Base-by-base conservation (phyloP, 2,888 invertebrate genomes). In the Leucophora obtusa region DNA sequence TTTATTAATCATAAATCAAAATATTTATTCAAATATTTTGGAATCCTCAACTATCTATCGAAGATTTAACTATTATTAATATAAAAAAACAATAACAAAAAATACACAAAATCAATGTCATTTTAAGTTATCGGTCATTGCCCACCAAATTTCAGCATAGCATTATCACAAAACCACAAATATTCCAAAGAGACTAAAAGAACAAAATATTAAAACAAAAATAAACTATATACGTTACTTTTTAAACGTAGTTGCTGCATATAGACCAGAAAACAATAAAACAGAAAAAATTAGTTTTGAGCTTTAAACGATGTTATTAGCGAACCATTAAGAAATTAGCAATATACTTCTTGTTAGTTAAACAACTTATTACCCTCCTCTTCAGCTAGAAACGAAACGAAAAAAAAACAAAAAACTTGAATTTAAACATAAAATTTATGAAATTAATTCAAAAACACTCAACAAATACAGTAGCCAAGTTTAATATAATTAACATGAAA, bases 61-160 rank as follows among this genome's bases (percentile, higher is more conserved):
- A 50, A 62, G 47, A 63, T 58, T 53, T 38, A 35, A 6, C 8
- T 1, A 47, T 54, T 47, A 21, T 33, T 35, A 14, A 21, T n/a
- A n/a, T 3, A 7, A 71, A 9, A 21, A 1, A 33, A 5, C 3
- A 47, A 35, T 3, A 28, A 21, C 18, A 35, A 47, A 38, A 18
- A 38, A 24, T 11, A 56, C 51, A 65, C 65, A 71, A 71, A 66
- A 75, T 68, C 79, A 79, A 79, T 79, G 79, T 75, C 79, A 75
- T 71, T 38, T 5, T 10, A 35, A 24, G 47, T 62, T 66, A 66
- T 56, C 71, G 79, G 75, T 75, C 75, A 75, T 68, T 79, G 79
- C 71, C 75, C 75, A 68, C 4, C 8, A 68, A 69, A 35, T 51
- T 28, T 28, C 28, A 28, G 28, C 7, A 28, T 28, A 28, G 60